Base-by-base conservation (phyloP, 2,888 invertebrate species). In the Polia nebulosa region DNA sequence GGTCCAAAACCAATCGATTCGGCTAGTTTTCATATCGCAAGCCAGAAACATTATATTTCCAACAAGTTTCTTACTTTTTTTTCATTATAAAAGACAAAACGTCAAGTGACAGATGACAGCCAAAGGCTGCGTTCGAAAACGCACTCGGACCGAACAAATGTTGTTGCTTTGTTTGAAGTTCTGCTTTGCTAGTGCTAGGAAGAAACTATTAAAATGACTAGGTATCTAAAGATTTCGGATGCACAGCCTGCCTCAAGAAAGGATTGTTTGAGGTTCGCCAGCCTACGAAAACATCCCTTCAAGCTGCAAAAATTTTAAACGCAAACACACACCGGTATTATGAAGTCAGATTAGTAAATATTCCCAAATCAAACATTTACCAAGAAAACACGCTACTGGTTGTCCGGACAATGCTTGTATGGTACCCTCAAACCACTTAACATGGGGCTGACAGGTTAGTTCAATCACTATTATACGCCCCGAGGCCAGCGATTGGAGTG, bases 381-480 rank as follows among this genome's bases (percentile, higher is more conserved):
- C 88, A 88, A 94, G 95, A 94, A 94, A 94, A 95, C 93, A 94
- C 89, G 94, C 94, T 94, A 94, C 95, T 91, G 94, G 92, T 89
- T 91, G 87, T 88, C 87, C 91, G 92, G 88, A 95, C 95, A 95
- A 95, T 93, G 84, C 92, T 75, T 80, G 85, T 87, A 89, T 90
- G 90, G 91, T 93, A 89, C 94, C 92, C 92, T 94, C 93, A 90
- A 94, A 94, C 92, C 94, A 94, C 95, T 95, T 95, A 95, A 95
- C 95, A 93, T 95, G 95, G 95, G 95, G 89, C 93, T 95, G 95
- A 95, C 95, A 95, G 95, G 95, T 95, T 94, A 93, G 94, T 95
- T 95, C 94, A 94, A 94, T 94, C 93, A 94, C 93, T 93, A 93
- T 93, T 93, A 94, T 92, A 91, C 90, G 89, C 91, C 94, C 90